A percentile compares a stretch with the other conserved stretches of the same genome.
Evolutionary conservation across 2,113 vertebrate genomes (phyloP).

Genomic region (Cephalopholis sonnerati): DNA sequence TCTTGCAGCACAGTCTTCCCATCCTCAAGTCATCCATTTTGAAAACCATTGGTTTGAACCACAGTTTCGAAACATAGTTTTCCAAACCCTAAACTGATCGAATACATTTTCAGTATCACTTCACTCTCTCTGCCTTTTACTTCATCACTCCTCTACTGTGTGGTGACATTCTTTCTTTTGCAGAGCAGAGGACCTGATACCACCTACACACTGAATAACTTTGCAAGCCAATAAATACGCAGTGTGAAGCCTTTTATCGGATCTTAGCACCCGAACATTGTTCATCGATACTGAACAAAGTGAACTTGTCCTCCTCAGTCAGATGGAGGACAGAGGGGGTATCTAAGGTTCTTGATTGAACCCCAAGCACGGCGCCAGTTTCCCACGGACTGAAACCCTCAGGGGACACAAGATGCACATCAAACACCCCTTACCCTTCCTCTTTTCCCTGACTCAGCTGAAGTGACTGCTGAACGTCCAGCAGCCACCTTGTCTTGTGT

Average conservation of each 20-base stretch:
- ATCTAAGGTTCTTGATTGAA: constrained; percentile 10
- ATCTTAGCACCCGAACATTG: constrained; percentile 7
- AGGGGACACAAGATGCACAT: constrained; percentile 24
- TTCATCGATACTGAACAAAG: constrained; percentile 40
- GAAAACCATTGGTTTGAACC: no score
- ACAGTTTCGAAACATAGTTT: no score
- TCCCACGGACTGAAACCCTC: constrained; percentile 35
- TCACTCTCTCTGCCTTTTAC: background rate
- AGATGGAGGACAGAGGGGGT: constrained; percentile 14
- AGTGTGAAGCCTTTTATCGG: background rate
- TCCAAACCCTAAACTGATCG: background rate
- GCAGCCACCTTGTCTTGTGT: no score
- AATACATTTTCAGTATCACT: background rate
- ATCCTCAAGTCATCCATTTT: no score
- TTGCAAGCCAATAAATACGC: constrained; percentile 15
- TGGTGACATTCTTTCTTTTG: background rate
- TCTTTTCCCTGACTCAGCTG: constrained; percentile 28
- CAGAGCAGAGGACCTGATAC: background rate
- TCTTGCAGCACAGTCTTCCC: no score
- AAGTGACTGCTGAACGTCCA: constrained; percentile 15
- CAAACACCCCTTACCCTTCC: background rate
- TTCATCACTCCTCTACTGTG: background rate
- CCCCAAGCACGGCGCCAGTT: constrained; percentile 9
- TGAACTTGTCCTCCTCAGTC: constrained; percentile 19
- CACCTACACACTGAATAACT: constrained; percentile 1